Evolutionary conservation across 2,888 invertebrate species (phyloP), one percentile per base, ranked within the genome.

Genomic region (Trissolcus japonicus): DNA sequence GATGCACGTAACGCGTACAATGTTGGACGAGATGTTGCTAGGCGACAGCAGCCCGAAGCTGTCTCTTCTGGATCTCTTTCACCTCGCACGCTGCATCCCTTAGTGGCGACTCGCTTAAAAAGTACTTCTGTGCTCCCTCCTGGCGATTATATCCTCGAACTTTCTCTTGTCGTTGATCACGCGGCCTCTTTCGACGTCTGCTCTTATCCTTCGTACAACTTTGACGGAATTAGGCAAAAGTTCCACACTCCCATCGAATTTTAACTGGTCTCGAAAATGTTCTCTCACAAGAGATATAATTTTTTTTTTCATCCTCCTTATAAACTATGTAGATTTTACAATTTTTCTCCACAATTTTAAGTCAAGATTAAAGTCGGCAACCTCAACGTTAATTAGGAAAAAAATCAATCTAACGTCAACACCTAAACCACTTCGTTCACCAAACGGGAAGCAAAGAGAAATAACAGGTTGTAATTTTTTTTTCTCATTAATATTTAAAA

Each of bases 1-100:
- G 19, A 51, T 51, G 51, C 51, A 51, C 51, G 51, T 16, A 51
- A 19, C 53, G 46, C 60, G 29, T 54, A 53, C 59, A 41, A 59
- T 50, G 68, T 60, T 54, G 61, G 61, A 50, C 74, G 63, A 50
- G 62, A 71, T 76, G 79, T 79, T 79, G 79, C 79, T 77, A 79
- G 74, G 79, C 79, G 77, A 79, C 79, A 65, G 46, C 50, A 69
- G 55, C 61, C 48, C 40, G 48, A 50, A 63, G 72, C 75, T 72
- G 57, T 72, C 71, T 56, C 40, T 75, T 71, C 59, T 48, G 35
- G 61, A 54, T 61, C 19, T 19, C 69, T 69, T 61, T 57, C 43
- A 51, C 41, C 35, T 69, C 72, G 61, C 72, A 76, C 16, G 16
- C 73, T 76, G 72, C 72, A 63, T 59, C 77, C 71, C 73, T 65